phyloP scores from a whole-genome alignment of 2,797 vertebrate genomes.

The Danio jaintianensis region DNA sequence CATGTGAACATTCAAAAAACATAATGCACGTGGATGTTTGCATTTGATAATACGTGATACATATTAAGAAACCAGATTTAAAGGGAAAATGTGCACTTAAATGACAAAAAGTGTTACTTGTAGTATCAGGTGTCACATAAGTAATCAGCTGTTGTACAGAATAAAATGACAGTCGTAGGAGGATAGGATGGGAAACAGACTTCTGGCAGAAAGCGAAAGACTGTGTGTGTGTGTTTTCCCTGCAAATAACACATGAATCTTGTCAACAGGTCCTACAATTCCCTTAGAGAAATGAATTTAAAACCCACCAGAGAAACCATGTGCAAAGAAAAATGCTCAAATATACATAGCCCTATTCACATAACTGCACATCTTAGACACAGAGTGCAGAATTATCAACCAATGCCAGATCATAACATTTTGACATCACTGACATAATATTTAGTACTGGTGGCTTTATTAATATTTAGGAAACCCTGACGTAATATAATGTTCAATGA shows the following conservation, averaged over 20 bases:
- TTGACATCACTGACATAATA: no score
- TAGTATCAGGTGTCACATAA: constrained; percentile 12
- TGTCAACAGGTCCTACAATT: constrained; percentile 16
- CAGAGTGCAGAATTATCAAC: not conserved
- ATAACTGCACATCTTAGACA: not conserved
- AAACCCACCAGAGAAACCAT: constrained; percentile 33
- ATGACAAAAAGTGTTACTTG: constrained; percentile 8
- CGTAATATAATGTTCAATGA: no score
- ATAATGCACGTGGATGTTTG: not conserved
- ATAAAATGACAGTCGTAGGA: constrained; percentile 30
- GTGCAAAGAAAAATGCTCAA: constrained; percentile 14
- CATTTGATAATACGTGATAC: not conserved
- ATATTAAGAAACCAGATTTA: constrained; percentile 8
- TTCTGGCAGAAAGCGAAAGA: constrained; percentile 43
- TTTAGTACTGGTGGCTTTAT: no score
- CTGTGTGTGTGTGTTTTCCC: constrained; percentile 20
- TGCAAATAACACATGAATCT: constrained; percentile 41
- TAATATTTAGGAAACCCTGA: no score
- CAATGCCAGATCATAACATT: not conserved
- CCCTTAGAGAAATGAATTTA: constrained; percentile 14
- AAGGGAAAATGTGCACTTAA: not conserved
- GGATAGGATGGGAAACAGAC: constrained; percentile 52
- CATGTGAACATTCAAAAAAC: constrained; percentile 33
- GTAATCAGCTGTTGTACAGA: constrained; percentile 32
- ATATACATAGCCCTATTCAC: not conserved